A percentile compares a stretch with the other conserved stretches of the same genome.
These are phyloP conservation scores for Bradypus variegatus DNA, from an alignment of 2,797 vertebrate species.

Conservation along the genomic window DNA sequence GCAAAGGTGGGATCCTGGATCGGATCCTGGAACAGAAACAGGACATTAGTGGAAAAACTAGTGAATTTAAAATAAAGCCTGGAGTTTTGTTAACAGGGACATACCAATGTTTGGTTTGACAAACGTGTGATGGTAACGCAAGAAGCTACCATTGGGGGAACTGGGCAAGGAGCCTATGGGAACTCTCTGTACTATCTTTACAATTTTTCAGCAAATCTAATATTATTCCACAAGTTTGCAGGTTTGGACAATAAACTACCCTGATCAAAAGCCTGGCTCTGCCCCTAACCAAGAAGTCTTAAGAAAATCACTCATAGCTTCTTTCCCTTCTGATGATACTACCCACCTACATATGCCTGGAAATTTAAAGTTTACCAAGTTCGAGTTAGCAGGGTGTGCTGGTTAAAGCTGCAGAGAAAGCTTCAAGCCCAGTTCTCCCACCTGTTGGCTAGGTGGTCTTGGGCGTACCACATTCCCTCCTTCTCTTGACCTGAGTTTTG, in stretches of 20 bases:
- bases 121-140: not conserved
- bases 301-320: not conserved
- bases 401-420: not conserved
- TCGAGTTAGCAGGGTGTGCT: not conserved
- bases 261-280: not conserved
- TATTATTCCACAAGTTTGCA: not conserved
- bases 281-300: not conserved
- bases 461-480: not conserved
- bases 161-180: not conserved
- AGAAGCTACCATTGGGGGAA: not conserved
- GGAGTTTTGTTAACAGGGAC: not conserved
- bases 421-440: not conserved
- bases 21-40: not conserved
- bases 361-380: not conserved
- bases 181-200: not conserved
- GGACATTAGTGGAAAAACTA: not conserved
- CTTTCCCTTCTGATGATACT: not conserved
- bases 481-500: not conserved
- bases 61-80: not conserved
- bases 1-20: too few relatives aligned
- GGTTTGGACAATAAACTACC: not conserved
- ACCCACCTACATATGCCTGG: not conserved
- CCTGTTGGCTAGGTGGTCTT: not conserved
- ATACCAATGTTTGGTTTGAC: not conserved
- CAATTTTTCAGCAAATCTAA: not conserved